Percentiles rank a stretch among this genome's conserved stretches.
These are phyloP conservation scores for Emydocephalus ijimae DNA, from an alignment of 2,113 vertebrate genomes.

Conservation along the genomic window DNA sequence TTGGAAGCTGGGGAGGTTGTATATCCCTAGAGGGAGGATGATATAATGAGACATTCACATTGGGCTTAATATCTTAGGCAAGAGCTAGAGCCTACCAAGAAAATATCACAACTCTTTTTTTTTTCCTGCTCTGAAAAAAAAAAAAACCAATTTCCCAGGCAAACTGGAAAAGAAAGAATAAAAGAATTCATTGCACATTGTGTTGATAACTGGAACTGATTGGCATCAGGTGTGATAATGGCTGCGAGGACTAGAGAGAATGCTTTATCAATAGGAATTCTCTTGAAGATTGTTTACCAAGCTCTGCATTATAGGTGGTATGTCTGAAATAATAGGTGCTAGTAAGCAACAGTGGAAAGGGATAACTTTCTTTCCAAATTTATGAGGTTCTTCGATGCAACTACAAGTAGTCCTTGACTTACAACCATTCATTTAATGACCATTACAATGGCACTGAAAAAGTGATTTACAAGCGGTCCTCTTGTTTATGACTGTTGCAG, in stretches of 20 bases:
- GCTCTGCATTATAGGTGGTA: not conserved
- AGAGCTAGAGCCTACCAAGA: not conserved
- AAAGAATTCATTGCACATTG: not conserved
- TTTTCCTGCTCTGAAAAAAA: not conserved
- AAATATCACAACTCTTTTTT: not conserved
- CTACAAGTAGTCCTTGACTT: no score
- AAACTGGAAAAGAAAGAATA: not conserved
- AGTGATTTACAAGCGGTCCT: no score
- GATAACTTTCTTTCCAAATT: not conserved
- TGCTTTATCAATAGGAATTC: not conserved
- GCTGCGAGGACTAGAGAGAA: not conserved
- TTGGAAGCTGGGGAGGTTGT: not conserved
- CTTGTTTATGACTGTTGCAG: no score
- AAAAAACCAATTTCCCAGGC: not conserved
- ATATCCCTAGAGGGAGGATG: not conserved
- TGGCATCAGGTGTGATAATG: not conserved
- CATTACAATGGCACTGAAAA: no score
- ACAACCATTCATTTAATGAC: no score
- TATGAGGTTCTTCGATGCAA: not conserved
- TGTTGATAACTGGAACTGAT: not conserved
- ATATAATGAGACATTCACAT: not conserved
- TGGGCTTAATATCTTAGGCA: not conserved
- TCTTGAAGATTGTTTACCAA: not conserved
- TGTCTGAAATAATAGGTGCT: not conserved
- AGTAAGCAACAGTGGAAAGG: not conserved